phyloP scores from a whole-genome alignment of 2,888 invertebrate species.

The Autographa gamma region DNA sequence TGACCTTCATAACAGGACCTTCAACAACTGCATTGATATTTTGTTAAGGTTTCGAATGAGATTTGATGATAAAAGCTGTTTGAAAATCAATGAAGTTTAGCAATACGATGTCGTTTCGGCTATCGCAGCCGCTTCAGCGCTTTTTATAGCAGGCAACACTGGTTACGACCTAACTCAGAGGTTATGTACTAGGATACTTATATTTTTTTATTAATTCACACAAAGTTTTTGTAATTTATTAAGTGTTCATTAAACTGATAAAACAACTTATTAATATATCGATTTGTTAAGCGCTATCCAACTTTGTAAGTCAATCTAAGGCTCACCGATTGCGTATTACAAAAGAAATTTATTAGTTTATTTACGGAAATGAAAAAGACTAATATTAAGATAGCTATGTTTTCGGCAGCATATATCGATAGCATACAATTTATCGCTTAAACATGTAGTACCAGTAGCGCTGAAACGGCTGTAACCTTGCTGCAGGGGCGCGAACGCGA shows the following conservation, averaged over 20 bases:
- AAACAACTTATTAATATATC: too few relatives aligned
- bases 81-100: slow-evolving; percentile 84
- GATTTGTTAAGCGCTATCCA: too few relatives aligned
- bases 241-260: too few relatives aligned
- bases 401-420: not conserved
- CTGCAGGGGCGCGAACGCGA: slow-evolving; percentile 58
- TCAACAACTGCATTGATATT: slow-evolving; percentile 55
- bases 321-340: too few relatives aligned
- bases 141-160: slow-evolving; percentile 32
- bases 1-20: slow-evolving; percentile 37
- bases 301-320: too few relatives aligned
- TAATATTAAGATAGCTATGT: too few relatives aligned
- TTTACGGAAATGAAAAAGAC: too few relatives aligned
- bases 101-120: slow-evolving; percentile 63
- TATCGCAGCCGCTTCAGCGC: slow-evolving; percentile 70
- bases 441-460: slow-evolving; percentile 21
- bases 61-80: slow-evolving; percentile 74
- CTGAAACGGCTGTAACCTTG: slow-evolving; percentile 60
- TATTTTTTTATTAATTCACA: too few relatives aligned
- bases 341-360: too few relatives aligned
- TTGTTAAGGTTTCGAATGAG: slow-evolving; percentile 67
- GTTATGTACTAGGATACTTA: not conserved
- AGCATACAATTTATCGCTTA: slow-evolving; percentile 18
- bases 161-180: not conserved
- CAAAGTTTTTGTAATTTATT: too few relatives aligned